Evolutionary conservation across 2,113 vertebrate species (phyloP), one percentile per base, ranked within the genome.

Genomic region (Meles meles): DNA sequence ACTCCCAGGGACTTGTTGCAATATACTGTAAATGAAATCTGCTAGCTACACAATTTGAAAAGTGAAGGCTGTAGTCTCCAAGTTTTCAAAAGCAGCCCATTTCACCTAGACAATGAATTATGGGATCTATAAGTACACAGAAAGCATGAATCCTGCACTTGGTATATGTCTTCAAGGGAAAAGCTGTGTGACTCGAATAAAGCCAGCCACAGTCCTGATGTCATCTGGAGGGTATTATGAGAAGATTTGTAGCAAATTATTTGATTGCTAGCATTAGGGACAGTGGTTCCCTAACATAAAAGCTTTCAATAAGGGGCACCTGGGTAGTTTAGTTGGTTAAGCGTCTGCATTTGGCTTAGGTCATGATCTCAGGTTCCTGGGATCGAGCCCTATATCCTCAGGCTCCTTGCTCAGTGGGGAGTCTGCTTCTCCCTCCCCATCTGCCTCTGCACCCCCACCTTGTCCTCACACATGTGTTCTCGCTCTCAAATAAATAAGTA

Each of bases 1-100:
- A 93, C 96, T 98, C 97, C 97, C 72, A 97, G 98, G 97, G 97
- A 98, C 98, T 98, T 98, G 97, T 98, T 98, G 97, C 98, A 98
- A 98, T 98, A 97, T 91, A 96, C 97, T 97, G 95, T 98, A 98
- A 98, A 98, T 98, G 98, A 98, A 98, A 98, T 98, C 97, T 98
- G 98, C 97, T 96, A 97, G 97, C 97, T 98, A 90, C 69, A 97
- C 97, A 94, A 95, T 98, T 98, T 97, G 96, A 95, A 97, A 97
- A 98, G 97, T 98, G 98, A 96, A 97, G 94, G 88, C 94, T 97
- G 88, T 49, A 74, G 96, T 97, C 93, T 97, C 96, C 63, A 95
- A 97, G 97, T 98, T 97, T 97, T 97, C 97, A 63, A 91, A 98
- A 94, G 90, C 97, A 97, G 94, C 90, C 95, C 94, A 92, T 95